These are phyloP conservation scores for Psilopogon haemacephalus DNA, from an alignment of 2,113 vertebrate species.

Conservation along the genomic window DNA sequence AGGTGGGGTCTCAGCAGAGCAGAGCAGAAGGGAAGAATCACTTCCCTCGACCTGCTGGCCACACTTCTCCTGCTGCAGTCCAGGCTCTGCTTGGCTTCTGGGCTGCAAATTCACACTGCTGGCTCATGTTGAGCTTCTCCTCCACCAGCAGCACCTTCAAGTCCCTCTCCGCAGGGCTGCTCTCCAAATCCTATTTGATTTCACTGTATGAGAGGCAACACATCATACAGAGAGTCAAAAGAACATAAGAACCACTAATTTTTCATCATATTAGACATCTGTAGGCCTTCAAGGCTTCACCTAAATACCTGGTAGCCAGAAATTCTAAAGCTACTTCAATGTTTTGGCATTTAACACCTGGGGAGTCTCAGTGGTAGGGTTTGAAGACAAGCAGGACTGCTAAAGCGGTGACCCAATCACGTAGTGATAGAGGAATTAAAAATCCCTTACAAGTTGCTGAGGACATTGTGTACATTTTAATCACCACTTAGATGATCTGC, in stretches of 20 bases:
- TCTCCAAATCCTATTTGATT: background rate
- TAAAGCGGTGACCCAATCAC: background rate
- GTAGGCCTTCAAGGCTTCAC: background rate
- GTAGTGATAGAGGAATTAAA: background rate
- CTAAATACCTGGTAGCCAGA: background rate
- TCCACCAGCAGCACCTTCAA: too few species aligned
- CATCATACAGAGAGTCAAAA: background rate
- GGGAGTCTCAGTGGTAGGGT: background rate
- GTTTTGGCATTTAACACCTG: background rate
- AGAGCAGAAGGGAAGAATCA: too few species aligned
- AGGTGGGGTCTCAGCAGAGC: too few species aligned
- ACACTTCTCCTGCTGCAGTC: too few species aligned
- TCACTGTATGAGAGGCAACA: background rate
- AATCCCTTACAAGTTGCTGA: background rate
- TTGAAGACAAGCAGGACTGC: background rate
- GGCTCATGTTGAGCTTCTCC: too few species aligned
- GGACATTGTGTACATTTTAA: background rate
- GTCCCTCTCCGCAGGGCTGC: too few species aligned
- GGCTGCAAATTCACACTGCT: too few species aligned
- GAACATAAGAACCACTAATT: background rate
- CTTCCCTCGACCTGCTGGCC: too few species aligned
- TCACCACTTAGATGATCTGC: background rate
- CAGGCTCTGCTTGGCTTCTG: too few species aligned
- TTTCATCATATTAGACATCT: background rate
- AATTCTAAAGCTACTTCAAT: background rate